Conservation (phyloP, 2,888 invertebrate species). For the Morpho achilles region DNA sequence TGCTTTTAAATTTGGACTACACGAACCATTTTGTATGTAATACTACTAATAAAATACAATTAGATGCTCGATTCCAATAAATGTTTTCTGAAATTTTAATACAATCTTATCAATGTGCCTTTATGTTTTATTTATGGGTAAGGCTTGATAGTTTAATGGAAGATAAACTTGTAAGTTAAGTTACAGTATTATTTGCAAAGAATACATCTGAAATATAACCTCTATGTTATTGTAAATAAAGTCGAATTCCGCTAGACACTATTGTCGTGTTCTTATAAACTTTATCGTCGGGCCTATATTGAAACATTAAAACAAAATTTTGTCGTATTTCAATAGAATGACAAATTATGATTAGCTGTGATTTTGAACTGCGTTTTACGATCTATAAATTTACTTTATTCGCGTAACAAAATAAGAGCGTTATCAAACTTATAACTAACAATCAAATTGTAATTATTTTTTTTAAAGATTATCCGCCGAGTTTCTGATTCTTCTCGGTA, state of each 20-base stretch:
- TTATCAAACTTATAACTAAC: too few species aligned
- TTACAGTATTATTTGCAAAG: background rate
- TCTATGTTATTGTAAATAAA: background rate
- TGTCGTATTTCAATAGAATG: slow-evolving; percentile 8
- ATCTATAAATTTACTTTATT: background rate
- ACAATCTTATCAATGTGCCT: slow-evolving; percentile 29
- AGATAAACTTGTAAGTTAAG: slow-evolving; percentile 17
- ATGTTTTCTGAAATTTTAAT: slow-evolving; percentile 27
- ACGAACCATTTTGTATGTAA: slow-evolving; percentile 30
- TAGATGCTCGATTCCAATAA: slow-evolving; percentile 31
- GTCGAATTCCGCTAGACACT: background rate
- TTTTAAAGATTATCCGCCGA: too few species aligned
- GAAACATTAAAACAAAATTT: slow-evolving; percentile 12
- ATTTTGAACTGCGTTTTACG: background rate
- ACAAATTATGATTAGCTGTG: slow-evolving; percentile 4
- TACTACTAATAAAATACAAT: slow-evolving; percentile 41
- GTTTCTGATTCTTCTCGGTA: too few species aligned
- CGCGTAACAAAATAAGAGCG: background rate
- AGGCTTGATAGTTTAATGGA: slow-evolving; percentile 22
- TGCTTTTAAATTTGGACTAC: slow-evolving; percentile 29
- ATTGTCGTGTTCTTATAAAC: background rate
- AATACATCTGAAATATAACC: background rate
- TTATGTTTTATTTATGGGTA: slow-evolving; percentile 28
- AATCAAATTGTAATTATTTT: too few species aligned
- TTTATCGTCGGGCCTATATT: slow-evolving; percentile 1